Evolutionary conservation across 2,113 vertebrate species (phyloP), one percentile per base, ranked within the genome.

Genomic region (Microcebus ravelobensis): DNA sequence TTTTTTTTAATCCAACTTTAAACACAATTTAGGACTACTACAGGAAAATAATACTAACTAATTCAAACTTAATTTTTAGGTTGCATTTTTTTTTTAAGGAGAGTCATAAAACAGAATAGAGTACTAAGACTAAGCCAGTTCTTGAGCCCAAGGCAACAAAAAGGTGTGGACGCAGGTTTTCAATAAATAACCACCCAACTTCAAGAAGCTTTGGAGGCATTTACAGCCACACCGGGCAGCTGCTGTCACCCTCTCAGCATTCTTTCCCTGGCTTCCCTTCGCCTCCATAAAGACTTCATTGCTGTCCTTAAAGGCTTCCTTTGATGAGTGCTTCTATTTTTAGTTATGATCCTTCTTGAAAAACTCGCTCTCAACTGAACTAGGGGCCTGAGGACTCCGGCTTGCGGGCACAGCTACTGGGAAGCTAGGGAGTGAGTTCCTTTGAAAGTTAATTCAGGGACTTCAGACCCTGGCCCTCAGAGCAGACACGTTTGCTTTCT

Each of bases 191-290:
- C 82, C 93, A 42, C 11, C 42, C 21, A 48, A 31, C 85, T 94
- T 80, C 70, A 36, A 71, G 88, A 89, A 86, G 57, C 79, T 63
- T 73, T 74, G 76, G 50, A 29, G 42, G 27, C 25, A 17, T 96
- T 98, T 82, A 74, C 11, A 89, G 79, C 79, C 39, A 36, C 34
- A 2, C 92, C 18, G 87, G 23, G 94, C 68, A 7, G 82, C 59
- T 96, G 92, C 11, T 77, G 52, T 85, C 95, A 74, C n/a, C 95
- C 12, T 68, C 83, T 55, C 81, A 87, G 12, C 90, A 48, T 57
- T 77, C 42, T 65, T 29, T 82, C 63, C 59, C 25, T 81, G 87
- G 34, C 86, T 98, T 95, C 70, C 52, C 59, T 90, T 94, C 52
- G 23, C 87, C 76, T 81, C 79, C 82, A 23, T 61, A 71, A 70